Evolutionary conservation across 2,888 invertebrate species (phyloP), one percentile per base, ranked within the genome.

Genomic region (Himalopsyche japonica): DNA sequence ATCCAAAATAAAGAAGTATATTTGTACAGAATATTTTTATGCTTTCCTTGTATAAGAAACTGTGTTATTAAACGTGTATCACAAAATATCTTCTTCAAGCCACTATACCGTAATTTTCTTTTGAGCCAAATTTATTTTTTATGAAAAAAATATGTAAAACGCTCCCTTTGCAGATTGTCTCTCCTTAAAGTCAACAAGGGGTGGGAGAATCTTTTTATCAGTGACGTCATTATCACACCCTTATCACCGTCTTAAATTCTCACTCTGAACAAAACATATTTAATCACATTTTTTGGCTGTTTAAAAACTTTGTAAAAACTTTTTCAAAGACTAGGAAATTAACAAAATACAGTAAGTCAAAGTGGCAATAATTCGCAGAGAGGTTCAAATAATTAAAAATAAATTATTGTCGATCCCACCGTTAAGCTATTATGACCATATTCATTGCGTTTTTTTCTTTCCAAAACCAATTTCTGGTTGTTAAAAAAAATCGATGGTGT

Each of bases 181-280:
- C 48, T n/a, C 70, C 70, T 70, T 24, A 82, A 77, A 84, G 30
- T 48, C 32, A 82, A 86, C 80, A 85, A 82, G 79, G 80, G 80
- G 77, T 81, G 81, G 76, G 85, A 70, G 81, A 83, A 86, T 92
- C 70, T 70, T 85, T 92, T 92, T 92, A 92, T 92, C 92, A 92
- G 91, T 91, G 90, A 90, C 89, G 92, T 92, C 92, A 92, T 92
- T 92, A 92, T 92, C 92, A 91, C 92, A 92, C 92, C 92, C 92
- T 92, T 92, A 92, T 92, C 92, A 91, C 92, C 92, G 90, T 92
- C 92, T 92, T 92, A 92, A 92, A 92, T 92, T 92, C 91, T 91
- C 91, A 92, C 91, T 90, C 92, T 91, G 92, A 92, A 92, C 92
- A 92, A 92, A 92, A 92, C 92, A 92, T 92, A 92, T 92, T 92